Conservation (phyloP, 1,140 invertebrate genomes). For the Temnothorax curvispinosus region DNA sequence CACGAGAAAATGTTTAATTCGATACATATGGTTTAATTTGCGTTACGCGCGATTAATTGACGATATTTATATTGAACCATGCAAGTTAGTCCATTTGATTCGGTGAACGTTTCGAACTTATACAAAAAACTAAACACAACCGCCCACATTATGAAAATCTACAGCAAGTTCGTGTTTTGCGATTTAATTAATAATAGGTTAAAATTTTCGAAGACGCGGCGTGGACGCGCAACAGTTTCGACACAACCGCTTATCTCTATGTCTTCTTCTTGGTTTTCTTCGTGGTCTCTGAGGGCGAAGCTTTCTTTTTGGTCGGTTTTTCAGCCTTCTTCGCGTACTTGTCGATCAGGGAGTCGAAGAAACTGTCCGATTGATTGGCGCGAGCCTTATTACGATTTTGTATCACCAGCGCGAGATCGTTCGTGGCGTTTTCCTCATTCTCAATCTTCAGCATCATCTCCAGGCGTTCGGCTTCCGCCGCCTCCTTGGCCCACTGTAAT, state of each 20-base stretch:
- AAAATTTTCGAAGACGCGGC: constrained; percentile 27
- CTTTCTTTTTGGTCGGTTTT: constrained; percentile 73
- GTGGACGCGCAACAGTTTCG: not conserved
- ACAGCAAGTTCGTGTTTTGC: not conserved
- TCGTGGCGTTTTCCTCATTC: constrained; percentile 78
- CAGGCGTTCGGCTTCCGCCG: constrained; percentile 80
- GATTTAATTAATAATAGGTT: constrained; percentile 57
- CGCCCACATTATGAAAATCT: not conserved
- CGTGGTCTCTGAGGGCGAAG: constrained; percentile 49
- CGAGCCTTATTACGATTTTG: constrained; percentile 80
- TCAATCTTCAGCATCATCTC: constrained; percentile 79
- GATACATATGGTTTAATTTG: not conserved
- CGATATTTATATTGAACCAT: not conserved
- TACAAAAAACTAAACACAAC: constrained; percentile 53
- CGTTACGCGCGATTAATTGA: constrained; percentile 17
- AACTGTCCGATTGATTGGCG: constrained; percentile 77
- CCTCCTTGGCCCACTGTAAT: constrained; percentile 84
- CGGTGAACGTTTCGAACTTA: not conserved
- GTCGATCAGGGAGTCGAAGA: constrained; percentile 83
- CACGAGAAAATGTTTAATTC: not conserved
- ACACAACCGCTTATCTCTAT: constrained; percentile 41
- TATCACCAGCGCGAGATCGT: constrained; percentile 80
- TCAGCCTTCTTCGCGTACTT: constrained; percentile 81
- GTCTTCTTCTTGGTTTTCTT: constrained; percentile 77
- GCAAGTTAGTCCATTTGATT: constrained; percentile 12